A percentile compares a stretch with the other conserved stretches of the same genome.
These are phyloP conservation scores for Sapayoa aenigma DNA, from an alignment of 2,113 vertebrate species.

Conservation along the genomic window DNA sequence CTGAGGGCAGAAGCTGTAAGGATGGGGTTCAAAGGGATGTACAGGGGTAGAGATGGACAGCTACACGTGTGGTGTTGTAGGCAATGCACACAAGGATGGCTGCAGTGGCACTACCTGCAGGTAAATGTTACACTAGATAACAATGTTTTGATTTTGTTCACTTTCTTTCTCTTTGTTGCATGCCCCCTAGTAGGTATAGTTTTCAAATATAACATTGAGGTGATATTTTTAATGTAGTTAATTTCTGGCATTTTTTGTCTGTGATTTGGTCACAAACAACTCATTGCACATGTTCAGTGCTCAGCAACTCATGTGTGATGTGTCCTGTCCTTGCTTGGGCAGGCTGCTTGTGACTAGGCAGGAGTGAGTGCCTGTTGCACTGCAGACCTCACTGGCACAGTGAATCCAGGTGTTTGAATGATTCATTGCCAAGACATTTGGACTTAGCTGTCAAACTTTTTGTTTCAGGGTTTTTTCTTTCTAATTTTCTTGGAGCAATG, in stretches of 20 bases:
- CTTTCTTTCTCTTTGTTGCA: background rate
- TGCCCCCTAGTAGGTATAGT: background rate
- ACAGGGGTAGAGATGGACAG: background rate
- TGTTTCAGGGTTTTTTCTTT: background rate
- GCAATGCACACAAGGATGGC: background rate
- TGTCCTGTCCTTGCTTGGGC: background rate
- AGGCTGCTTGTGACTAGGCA: background rate
- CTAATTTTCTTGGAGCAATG: background rate
- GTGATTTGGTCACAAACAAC: background rate
- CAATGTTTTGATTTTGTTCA: background rate
- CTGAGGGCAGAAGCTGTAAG: background rate
- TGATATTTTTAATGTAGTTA: background rate
- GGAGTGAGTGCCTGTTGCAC: background rate
- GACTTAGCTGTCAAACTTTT: background rate
- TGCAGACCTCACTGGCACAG: background rate
- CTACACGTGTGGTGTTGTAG: background rate
- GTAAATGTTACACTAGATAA: background rate
- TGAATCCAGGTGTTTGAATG: background rate
- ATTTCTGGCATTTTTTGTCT: background rate
- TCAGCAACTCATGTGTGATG: rapidly evolving
- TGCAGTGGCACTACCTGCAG: background rate
- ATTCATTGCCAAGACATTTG: background rate
- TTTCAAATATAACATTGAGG: background rate
- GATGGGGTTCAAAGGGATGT: background rate
- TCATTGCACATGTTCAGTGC: background rate